Base-by-base conservation (phyloP, 2,113 vertebrate genomes). In the Artemisiospiza belli region DNA sequence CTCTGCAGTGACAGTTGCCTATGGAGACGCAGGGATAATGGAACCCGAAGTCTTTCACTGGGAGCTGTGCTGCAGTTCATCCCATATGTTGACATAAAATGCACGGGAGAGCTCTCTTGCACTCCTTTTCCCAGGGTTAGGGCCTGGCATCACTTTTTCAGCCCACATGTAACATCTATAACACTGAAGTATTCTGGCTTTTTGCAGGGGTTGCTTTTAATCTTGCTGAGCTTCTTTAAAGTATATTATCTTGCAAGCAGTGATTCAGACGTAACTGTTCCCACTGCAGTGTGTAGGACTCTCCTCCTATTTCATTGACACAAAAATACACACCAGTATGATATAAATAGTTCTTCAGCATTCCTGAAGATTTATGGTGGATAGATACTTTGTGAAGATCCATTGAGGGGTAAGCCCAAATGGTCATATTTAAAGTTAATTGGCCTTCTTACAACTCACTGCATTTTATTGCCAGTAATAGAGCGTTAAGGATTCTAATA, bases 281-380 rank as follows among this genome's bases (percentile, higher is more conserved):
- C 95, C 82, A 93, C 90, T 92, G 94, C 92, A 94, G 96, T 96
- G 92, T 92, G 93, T 95, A 96, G 94, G 91, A 94, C 89, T 96
- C 92, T 95, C 87, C 95, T 97, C 83, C 92, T 95, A 89, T 94
- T 97, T 96, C 96, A 96, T 96, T 94, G 94, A 96, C 94, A 95
- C 93, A 97, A 97, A 96, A 95, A 96, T 96, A 96, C 74, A 93
- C 92, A 80, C 73, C 87, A 89, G 80, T n/a, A 59, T 43, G 66
- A 96, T 97, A 96, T 91, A 97, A 97, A 96, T 96, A 97, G 92
- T 55, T 95, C 74, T 81, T 95, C 81, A 93, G n/a, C 21, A 4
- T 93, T 96, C 66, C 92, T 87, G 62, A 87, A 80, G 83, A 58
- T 94, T 83, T 91, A 82, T 95, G 91, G 57, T 83, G 54, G 77